phyloP scores from a whole-genome alignment of 30 jellyfish, hydroid and myxozoan species.

The Turritopsis dohrnii region DNA sequence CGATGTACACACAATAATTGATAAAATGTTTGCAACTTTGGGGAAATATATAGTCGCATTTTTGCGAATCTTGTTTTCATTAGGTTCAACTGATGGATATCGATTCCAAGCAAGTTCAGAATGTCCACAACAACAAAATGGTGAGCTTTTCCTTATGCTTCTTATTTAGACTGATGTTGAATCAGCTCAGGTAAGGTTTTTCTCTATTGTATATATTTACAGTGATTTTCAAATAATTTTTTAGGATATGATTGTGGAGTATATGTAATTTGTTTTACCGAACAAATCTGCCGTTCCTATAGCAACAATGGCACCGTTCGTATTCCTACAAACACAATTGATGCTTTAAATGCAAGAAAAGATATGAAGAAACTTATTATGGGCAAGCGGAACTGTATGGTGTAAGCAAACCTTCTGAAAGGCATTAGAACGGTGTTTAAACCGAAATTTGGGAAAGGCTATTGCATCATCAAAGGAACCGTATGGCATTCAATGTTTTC shows the following conservation, averaged over 20 bases:
- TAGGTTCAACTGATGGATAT: constrained; percentile 1
- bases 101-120: not conserved
- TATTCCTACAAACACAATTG: not conserved
- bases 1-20: too few species aligned
- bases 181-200: too few species aligned
- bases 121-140: not conserved
- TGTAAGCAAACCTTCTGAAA: not conserved
- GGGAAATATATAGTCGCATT: too few species aligned
- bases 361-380: not conserved
- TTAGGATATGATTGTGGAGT: constrained; percentile 24
- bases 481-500: too few species aligned
- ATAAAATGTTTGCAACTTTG: too few species aligned
- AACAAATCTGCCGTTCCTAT: not conserved
- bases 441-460: too few species aligned
- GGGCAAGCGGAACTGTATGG: not conserved
- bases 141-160: constrained; percentile 4
- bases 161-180: too few species aligned
- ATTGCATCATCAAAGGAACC: too few species aligned
- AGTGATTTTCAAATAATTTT: not conserved
- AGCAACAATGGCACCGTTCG: not conserved
- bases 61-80: not conserved
- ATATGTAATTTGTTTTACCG: constrained; percentile 5
- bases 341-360: not conserved
- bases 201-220: not conserved
- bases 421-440: too few species aligned